Evolutionary conservation across 2,113 vertebrate genomes (phyloP).

Genomic region (Malurus cyaneus): DNA sequence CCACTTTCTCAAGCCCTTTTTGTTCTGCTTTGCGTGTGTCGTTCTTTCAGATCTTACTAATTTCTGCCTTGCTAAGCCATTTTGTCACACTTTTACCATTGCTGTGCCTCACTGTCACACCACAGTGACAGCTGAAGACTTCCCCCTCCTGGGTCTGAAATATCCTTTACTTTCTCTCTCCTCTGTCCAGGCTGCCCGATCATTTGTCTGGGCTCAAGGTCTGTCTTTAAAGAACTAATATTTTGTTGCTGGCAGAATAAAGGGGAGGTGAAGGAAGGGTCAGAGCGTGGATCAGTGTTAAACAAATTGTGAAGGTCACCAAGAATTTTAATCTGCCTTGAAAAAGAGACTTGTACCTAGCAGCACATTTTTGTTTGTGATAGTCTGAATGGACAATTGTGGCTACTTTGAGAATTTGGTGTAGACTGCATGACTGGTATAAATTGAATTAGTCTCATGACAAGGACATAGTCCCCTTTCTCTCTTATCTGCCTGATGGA

Average conservation of each 20-base stretch:
- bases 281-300: conserved; percentile 38
- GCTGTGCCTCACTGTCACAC: neutral
- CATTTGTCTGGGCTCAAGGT: conserved; percentile 47
- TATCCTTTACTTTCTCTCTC: neutral
- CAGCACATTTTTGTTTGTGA: conserved; percentile 30
- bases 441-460: conserved; percentile 75
- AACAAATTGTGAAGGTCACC: conserved; percentile 48
- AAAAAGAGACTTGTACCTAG: conserved; percentile 49
- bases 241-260: conserved; percentile 34
- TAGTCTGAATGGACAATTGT: conserved; percentile 50
- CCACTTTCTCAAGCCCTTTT: neutral
- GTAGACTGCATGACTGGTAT: conserved; percentile 71
- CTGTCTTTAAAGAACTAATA: conserved; percentile 52
- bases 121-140: neutral
- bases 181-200: neutral
- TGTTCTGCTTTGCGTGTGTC: neutral
- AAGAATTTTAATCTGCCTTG: conserved; percentile 48
- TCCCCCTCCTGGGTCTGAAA: neutral
- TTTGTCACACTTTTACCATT: neutral
- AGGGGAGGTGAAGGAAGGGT: conserved; percentile 14
- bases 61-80: neutral
- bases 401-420: conserved; percentile 45
- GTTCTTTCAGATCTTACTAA: neutral
- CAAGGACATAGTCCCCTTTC: conserved; percentile 62
- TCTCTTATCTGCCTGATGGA: conserved; percentile 69